Base-by-base conservation (phyloP, 2,888 invertebrate genomes). In the Luperina nickerlii region DNA sequence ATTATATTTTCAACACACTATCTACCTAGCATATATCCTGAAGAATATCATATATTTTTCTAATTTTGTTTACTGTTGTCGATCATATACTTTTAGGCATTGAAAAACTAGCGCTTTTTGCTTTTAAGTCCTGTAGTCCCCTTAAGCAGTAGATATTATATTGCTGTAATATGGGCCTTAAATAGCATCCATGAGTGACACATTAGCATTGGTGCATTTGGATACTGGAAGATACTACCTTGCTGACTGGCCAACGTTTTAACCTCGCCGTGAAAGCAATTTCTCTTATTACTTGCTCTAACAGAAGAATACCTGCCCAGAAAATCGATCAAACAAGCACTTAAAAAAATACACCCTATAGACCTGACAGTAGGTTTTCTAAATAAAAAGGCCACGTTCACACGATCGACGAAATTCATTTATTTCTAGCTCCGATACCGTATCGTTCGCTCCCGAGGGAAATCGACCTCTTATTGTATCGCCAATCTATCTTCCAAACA, bases 401-500 rank as follows among this genome's bases (percentile, higher is more conserved):
- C 88, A 89, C 90, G 87, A 82, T 83, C 88, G 82, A 76, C 80
- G 65, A 85, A 89, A 89, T 89, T 88, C 87, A 89, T 86, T 87
- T 85, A 84, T 88, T 78, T 80, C 79, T 79, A 70, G 67, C 79
- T 67, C 20, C 82, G 72, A 86, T 75, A 86, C 79, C 65, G 87
- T 87, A 88, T 86, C 83, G 86, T 9, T 76, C 76, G 63, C 24
- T 69, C 90, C 88, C 92, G 32, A 45, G 92, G 92, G 92, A 92
- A 92, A 91, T 92, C 88, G 84, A 71, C 79, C 86, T 87, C 86
- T 88, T 90, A 87, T 86, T 87, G 90, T 88, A 87, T 87, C 88
- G 81, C 86, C 91, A 86, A 92, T 92, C 90, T 90, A 91, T 92
- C 91, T 91, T 90, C 78, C 86, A 86, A 91, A 91, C 90, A 90